Evolutionary conservation across 1,140 invertebrate genomes (phyloP), one percentile per base, ranked within the genome.

Genomic region (Hirudo medicinalis): DNA sequence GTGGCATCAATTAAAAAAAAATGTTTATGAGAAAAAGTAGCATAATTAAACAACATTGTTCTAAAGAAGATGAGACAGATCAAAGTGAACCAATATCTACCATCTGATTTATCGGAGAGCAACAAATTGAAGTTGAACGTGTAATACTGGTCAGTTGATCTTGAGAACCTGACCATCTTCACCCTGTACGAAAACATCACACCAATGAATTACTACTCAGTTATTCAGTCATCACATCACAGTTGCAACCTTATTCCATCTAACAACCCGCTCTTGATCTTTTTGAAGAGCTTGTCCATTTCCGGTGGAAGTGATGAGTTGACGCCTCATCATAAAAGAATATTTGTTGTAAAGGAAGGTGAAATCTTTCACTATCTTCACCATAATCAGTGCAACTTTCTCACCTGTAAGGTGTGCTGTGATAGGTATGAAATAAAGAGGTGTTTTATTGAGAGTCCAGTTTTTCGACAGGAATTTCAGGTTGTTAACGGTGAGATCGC

Each of bases 291-390:
- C 11, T 32, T 22, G 29, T 63, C 29, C 57, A 63, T 25, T 22
- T 63, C 57, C 11, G 57, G 29, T 63, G 57, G 57, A 63, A 63
- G 22, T 63, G 57, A 63, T 11, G 57, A 5, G 57, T n/a, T 63
- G 22, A 13, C 57, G 57, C 57, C 57, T 63, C n/a, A n/a, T n/a
- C n/a, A n/a, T n/a, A 25, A 17, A 49, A 5, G 32, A 36, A 36
- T 36, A 36, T 36, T 36, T 36, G 32, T 36, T 36, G 32, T 36
- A 36, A 36, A 36, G 6, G 6, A 36, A 3, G 32, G 2, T 36
- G 32, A 36, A n/a, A n/a, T n/a, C n/a, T n/a, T n/a, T n/a, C n/a
- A n/a, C n/a, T n/a, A n/a, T n/a, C 32, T 36, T 36, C 6, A 36
- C 6, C 32, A 36, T 36, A 49, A 49, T 9, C 43, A 5, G 15